Conservation (phyloP, 2,797 vertebrate genomes). For the Phrynocephalus vlangalii region DNA sequence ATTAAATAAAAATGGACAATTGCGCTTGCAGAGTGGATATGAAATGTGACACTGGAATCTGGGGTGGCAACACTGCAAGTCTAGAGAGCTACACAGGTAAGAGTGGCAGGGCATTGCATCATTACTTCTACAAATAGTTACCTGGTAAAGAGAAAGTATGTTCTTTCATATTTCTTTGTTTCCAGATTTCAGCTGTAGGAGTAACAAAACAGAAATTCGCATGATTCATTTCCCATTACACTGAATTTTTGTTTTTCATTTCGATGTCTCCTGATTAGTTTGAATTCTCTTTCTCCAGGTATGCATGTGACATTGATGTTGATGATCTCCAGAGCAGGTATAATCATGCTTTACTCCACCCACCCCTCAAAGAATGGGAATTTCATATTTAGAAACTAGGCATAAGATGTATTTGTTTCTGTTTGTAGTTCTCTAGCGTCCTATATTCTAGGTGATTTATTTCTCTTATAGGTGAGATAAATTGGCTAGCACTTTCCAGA, state of each 20-base stretch:
- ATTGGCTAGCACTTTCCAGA: not conserved
- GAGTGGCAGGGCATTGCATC: not conserved
- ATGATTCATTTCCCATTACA: not conserved
- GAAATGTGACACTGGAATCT: too few species aligned
- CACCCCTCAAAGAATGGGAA: not conserved
- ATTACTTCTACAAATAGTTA: not conserved
- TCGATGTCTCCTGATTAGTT: constrained; percentile 31
- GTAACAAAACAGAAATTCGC: not conserved
- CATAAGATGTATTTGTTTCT: not conserved
- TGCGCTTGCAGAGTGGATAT: too few species aligned
- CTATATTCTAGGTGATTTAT: too few species aligned
- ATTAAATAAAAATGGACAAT: too few species aligned
- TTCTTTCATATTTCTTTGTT: not conserved
- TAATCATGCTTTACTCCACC: constrained; percentile 6
- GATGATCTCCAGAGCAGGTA: constrained; percentile 75
- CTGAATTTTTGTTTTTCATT: not conserved
- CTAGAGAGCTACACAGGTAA: not conserved
- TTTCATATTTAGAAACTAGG: not conserved
- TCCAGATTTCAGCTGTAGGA: not conserved
- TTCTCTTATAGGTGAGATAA: not conserved
- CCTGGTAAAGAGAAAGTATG: not conserved
- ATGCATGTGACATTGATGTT: constrained; percentile 62
- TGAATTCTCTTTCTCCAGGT: constrained; percentile 63
- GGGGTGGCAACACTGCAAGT: too few species aligned
- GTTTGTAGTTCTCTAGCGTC: not conserved